Evolutionary conservation across 2,888 invertebrate species (phyloP), one percentile per base, ranked within the genome.

Genomic region (Melinaea menophilus): DNA sequence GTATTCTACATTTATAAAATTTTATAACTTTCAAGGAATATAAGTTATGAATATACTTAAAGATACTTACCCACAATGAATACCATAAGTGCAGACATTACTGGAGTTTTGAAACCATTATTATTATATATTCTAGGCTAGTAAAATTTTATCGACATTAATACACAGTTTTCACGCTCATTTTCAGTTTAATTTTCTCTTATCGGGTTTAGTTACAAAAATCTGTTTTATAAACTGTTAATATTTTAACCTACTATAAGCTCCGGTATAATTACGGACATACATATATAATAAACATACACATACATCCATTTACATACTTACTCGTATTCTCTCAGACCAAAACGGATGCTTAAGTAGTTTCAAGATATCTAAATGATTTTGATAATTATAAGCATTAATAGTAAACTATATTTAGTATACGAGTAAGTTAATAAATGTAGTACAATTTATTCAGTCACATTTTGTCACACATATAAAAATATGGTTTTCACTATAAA

Each of bases 171-270:
- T 80, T 75, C 78, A 84, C 80, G 84, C 79, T 77, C 79, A 84
- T 86, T 83, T 84, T 72, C 79, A 78, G 79, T 80, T 85, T 82
- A 76, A 86, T 82, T 88, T 84, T 73, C 78, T 72, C 73, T 86
- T 86, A 86, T 85, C 85, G 72, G 64, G 66, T 72, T 74, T 64
- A 59, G 31, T 51, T 11, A n/a, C 22, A 51, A 51, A 31, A 9
- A 22, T 7, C 9, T 51, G 51, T 31, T 51, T 51, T 31, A 51
- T 31, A 51, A 51, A 7, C 51, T 51, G 51, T 51, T 45, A 55
- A 46, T 35, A 55, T 55, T 55, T 35, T 55, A 54, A 45, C 33
- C 45, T 37, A 33, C 41, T 34, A 57, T 57, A 41, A 46, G 11
- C 51, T 31, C 51, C 31, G n/a, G 31, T 51, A 31, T 51, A 31